Base-by-base conservation (phyloP, 2,888 invertebrate species). In the Oasisia sp. region DNA sequence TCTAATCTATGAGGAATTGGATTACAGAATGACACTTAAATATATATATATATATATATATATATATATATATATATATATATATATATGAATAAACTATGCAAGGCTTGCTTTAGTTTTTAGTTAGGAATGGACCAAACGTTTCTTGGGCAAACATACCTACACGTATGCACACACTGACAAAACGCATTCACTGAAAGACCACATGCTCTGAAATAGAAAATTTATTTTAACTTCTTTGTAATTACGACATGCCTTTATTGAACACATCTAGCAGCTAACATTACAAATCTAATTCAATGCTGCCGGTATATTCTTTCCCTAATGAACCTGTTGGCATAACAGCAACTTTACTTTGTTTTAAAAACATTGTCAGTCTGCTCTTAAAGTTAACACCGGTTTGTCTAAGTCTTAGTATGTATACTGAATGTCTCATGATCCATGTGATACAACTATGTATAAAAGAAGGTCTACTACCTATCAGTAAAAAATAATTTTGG, bases 221-320 rank as follows among this genome's bases (percentile, higher is more conserved):
- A 11, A 74, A 74, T 19, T 74, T 74, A 74, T 74, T 74, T 74
- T 19, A 74, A 74, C 27, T 74, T 27, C 74, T 74, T 74, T 74
- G 74, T 74, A 27, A 74, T 74, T 19, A 19, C 27, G 74, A 74
- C 74, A 74, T 74, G 27, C 74, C n/a, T 19, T 74, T 74, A 74
- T 27, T 74, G 74, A 74, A 74, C 74, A 74, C 74, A 74, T 74
- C 74, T 19, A 74, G 74, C 74, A 74, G 74, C 74, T 74, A 74
- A 74, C n/a, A 74, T 74, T 74, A 74, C 74, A 74, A 74, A 74
- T 74, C 74, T 74, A 74, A n/a, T n/a, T 38, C 38, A 38, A 38
- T 27, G 74, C 74, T 74, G 74, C 74, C n/a, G 27, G 14, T 27
- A 74, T 27, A 74, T 74, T 27, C 27, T 74, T 74, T 74, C n/a